Base-by-base conservation (phyloP, 2,888 invertebrate species). In the Thecocarcelia acutangulata region DNA sequence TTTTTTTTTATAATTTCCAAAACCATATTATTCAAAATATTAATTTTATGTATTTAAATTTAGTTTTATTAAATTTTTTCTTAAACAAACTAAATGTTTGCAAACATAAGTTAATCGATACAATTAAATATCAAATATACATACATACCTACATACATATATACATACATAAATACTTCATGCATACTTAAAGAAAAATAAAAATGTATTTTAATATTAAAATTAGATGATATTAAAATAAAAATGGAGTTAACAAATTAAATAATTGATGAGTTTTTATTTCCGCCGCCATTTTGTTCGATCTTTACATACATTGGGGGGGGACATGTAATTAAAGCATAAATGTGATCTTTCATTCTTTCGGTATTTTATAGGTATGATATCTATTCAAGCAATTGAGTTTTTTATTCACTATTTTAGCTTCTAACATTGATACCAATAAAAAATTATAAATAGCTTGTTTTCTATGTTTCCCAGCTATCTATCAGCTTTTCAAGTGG, bases 151-250 rank as follows among this genome's bases (percentile, higher is more conserved):
- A 33, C 33, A 9, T 28, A 33, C 9, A 33, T 33, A 24, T 5
- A 24, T 24, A 24, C 24, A 24, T 24, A 24, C 24, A 24, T 24
- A 24, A 2, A 24, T 24, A 24, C 24, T 24, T 24, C 24, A 24
- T 24, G 24, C 24, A 24, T 24, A 24, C 2, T 3, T 24, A 33
- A 9, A 33, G 33, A 33, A 33, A 33, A 33, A 9, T 33, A 33
- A 40, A 48, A 33, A 46, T 40, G 37, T 64, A 75, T 46, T 50
- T 58, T 75, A 68, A 58, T 68, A 59, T 46, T 48, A 21, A 68
- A 66, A 75, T 44, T 75, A 78, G 56, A 64, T 64, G 70, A 72
- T 64, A 78, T 58, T 72, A 72, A 72, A 78, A 46, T 52, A 76
- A 66, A 72, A 66, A 59, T 58, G 12, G 72, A 59, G 50, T 66